Conservation (phyloP, 2,113 vertebrate genomes). For the Mus musculus region GRCm39 chr14:96738001-96738500, state of each 20-base stretch:
- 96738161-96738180: background rate
- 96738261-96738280: background rate
- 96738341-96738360: no score
- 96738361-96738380: background rate
- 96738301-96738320: background rate
- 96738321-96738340: background rate
- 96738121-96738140: background rate
- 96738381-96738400: background rate
- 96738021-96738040: background rate
- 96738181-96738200: background rate
- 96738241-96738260: background rate
- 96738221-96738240: background rate
- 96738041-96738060: background rate
- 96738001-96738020: background rate
- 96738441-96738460: background rate
- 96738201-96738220: background rate
- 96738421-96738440: background rate
- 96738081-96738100: background rate
- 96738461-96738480: background rate
- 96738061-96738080: background rate
- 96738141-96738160: background rate
- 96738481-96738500: background rate
- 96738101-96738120: background rate
- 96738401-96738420: background rate
- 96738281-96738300: background rate